Evolutionary conservation across 23 tunicate genomes (phyloP).

Genomic region (Trididemnum miniatum): DNA sequence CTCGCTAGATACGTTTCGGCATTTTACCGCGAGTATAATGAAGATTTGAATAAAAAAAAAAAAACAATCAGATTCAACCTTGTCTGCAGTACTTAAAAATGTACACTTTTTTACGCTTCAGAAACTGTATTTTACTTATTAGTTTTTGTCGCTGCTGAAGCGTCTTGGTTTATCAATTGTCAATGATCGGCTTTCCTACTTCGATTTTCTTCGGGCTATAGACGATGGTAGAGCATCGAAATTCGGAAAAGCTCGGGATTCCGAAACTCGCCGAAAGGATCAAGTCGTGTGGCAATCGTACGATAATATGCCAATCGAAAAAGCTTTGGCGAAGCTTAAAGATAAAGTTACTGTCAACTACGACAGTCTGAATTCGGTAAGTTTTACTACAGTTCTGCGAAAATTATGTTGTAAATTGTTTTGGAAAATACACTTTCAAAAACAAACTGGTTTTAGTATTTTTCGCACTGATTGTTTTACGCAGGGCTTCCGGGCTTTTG

Average conservation of each 20-base stretch:
- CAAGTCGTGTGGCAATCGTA: slow-evolving; percentile 62
- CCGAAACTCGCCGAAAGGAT: slow-evolving; percentile 19
- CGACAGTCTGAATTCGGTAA: slow-evolving; percentile 76
- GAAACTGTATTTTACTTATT: not conserved
- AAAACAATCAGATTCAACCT: too few species aligned
- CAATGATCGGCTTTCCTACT: slow-evolving; percentile 66
- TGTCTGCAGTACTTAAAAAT: too few species aligned
- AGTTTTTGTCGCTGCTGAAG: slow-evolving; percentile 63
- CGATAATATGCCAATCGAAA: slow-evolving; percentile 60
- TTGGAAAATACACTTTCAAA: too few species aligned
- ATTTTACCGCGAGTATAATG: too few species aligned
- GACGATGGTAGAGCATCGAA: slow-evolving; percentile 95
- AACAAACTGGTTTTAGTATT: too few species aligned
- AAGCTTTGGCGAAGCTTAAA: slow-evolving; percentile 72
- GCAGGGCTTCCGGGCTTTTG: slow-evolving; percentile 82
- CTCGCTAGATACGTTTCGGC: too few species aligned
- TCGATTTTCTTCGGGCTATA: slow-evolving; percentile 85
- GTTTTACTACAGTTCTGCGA: slow-evolving; percentile 1
- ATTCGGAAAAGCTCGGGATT: slow-evolving; percentile 49
- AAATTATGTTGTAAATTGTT: too few species aligned
- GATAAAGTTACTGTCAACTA: slow-evolving; percentile 69
- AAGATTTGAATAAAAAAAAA: too few species aligned
- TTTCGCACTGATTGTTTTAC: too few species aligned
- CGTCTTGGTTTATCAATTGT: slow-evolving; percentile 68
- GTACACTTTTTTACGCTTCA: too few species aligned